Conservation (phyloP, 2,797 vertebrate genomes). For the Intellagama lesueurii region DNA sequence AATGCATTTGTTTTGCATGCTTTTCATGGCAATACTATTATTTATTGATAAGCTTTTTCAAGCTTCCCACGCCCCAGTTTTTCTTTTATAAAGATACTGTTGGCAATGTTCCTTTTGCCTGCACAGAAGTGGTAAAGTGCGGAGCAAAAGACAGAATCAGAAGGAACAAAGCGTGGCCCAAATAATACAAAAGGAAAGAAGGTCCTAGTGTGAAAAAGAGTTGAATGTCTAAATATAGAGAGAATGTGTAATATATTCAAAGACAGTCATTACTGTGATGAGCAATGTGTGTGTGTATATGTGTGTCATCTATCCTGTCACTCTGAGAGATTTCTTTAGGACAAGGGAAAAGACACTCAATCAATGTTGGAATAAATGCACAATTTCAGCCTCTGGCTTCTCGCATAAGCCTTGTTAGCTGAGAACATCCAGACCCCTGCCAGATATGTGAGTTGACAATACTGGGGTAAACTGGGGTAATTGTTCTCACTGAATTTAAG, state of each 20-base stretch:
- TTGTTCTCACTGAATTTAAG: not conserved
- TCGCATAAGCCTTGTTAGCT: not conserved
- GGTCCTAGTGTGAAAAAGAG: not conserved
- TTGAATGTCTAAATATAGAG: not conserved
- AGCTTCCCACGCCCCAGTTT: conserved; percentile 21
- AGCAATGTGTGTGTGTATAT: not conserved
- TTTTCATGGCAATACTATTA: conserved; percentile 71
- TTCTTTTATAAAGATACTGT: conserved; percentile 41
- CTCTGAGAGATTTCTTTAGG: not conserved
- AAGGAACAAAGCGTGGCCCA: conserved; percentile 34
- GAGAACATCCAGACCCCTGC: not conserved
- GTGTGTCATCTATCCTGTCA: not conserved
- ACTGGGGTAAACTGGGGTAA: not conserved
- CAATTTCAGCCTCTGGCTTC: not conserved
- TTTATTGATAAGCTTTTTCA: conserved; percentile 74
- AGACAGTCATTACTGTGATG: not conserved
- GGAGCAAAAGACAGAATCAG: conserved; percentile 15
- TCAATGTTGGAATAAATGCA: not conserved
- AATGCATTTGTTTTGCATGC: conserved; percentile 64
- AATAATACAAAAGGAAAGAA: conserved; percentile 31
- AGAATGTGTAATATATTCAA: conserved; percentile 10
- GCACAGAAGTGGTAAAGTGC: conserved; percentile 56
- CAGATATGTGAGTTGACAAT: not conserved
- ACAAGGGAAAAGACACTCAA: not conserved
- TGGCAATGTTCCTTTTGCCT: conserved; percentile 61